Percentiles rank a stretch among this genome's conserved stretches.
Conservation (phyloP, 1,140 invertebrate genomes). For the Drosophila kurseongensis region DNA sequence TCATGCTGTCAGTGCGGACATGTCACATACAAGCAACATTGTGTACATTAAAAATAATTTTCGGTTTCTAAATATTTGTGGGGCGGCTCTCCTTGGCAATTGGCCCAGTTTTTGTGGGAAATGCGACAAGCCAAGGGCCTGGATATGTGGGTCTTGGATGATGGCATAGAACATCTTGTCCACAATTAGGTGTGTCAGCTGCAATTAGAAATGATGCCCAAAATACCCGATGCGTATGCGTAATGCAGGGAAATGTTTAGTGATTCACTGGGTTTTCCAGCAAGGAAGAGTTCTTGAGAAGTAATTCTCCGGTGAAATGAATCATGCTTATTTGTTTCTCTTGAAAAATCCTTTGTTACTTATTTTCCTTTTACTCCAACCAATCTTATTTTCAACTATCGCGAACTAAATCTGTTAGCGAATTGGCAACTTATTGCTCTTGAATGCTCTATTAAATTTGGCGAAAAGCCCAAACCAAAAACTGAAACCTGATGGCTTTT, state of each 20-base stretch:
- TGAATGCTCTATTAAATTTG: conserved; percentile 43
- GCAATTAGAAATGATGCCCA: conserved; percentile 33
- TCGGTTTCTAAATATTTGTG: conserved; percentile 31
- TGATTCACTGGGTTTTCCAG: conserved; percentile 1
- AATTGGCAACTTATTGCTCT: conserved; percentile 10
- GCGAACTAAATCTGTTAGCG: not conserved
- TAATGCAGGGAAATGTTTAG: conserved; percentile 10
- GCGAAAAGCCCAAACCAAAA: conserved; percentile 41
- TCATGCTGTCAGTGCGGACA: conserved; percentile 71
- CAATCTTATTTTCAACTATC: not conserved
- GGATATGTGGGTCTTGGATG: conserved; percentile 25
- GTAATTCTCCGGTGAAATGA: too few relatives aligned
- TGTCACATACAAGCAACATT: conserved; percentile 50
- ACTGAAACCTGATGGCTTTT: conserved; percentile 28
- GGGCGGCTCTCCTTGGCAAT: conserved; percentile 65
- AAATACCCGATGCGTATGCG: not conserved
- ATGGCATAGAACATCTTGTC: conserved; percentile 24
- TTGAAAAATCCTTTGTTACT: not conserved
- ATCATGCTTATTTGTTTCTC: too few relatives aligned
- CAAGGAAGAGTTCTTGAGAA: not conserved
- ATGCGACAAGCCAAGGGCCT: conserved; percentile 42
- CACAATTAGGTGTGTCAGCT: conserved; percentile 60
- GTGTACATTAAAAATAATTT: conserved; percentile 55
- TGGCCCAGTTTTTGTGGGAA: conserved; percentile 55
- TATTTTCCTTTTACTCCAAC: not conserved